Conservation (phyloP, 2,113 vertebrate genomes). For the Gorilla gorilla region DNA sequence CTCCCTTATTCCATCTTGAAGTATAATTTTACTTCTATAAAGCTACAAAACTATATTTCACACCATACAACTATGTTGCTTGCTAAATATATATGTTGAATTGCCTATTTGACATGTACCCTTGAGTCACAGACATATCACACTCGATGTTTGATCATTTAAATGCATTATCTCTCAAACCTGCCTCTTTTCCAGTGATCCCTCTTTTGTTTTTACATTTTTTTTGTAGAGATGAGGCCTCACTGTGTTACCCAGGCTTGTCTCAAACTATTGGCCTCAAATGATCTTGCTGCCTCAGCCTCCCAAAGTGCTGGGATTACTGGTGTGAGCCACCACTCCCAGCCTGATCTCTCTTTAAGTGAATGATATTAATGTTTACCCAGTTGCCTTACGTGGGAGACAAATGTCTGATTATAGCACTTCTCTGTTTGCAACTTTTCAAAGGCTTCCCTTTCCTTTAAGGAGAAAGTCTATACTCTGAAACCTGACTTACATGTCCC, state of each 20-base stretch:
- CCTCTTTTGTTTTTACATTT: no score
- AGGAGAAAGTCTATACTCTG: neutral
- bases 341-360: neutral
- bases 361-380: neutral
- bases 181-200: neutral
- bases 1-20: neutral
- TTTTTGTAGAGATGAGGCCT: no score
- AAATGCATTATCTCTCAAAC: neutral
- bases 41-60: neutral
- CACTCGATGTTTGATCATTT: neutral
- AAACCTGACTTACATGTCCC: neutral
- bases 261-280: no score
- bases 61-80: neutral
- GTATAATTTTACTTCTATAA: neutral
- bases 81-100: neutral
- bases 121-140: neutral
- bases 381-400: neutral
- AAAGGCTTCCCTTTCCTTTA: neutral
- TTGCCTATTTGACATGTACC: accelerated
- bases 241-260: no score
- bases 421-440: neutral
- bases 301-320: no score
- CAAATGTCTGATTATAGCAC: accelerated
- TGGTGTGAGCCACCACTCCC: no score
- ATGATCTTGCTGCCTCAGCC: no score